phyloP scores from a whole-genome alignment of 2,888 invertebrate species.

The Cephus runcator region DNA sequence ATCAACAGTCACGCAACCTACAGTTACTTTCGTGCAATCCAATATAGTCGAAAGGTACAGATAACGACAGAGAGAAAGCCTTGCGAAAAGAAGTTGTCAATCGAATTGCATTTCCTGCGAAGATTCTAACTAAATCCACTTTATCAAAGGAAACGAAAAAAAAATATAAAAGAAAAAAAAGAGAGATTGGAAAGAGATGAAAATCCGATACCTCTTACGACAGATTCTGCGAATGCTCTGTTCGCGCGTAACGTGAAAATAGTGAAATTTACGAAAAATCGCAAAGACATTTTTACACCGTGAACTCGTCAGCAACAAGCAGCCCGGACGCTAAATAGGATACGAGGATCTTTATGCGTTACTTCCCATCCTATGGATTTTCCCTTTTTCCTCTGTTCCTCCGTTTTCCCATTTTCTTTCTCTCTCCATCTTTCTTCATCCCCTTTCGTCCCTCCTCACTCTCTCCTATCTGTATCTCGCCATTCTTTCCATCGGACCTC shows the following conservation, averaged over 20 bases:
- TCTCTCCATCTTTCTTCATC: too few relatives aligned
- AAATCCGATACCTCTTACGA: background rate
- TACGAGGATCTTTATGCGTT: background rate
- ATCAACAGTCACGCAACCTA: background rate
- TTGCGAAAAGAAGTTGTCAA: background rate
- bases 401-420: too few relatives aligned
- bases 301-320: background rate
- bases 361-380: background rate
- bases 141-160: background rate
- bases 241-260: background rate
- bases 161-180: background rate
- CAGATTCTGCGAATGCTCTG: background rate
- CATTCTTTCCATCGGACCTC: slow-evolving; percentile 11
- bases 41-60: background rate
- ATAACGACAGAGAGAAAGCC: background rate
- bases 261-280: background rate
- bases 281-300: background rate
- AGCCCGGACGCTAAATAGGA: background rate
- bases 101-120: background rate
- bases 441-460: background rate
- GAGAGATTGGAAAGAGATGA: background rate
- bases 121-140: background rate
- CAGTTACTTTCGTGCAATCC: background rate
- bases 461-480: background rate
- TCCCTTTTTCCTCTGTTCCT: background rate